These are phyloP conservation scores for Gila robusta DNA, from an alignment of 2,797 vertebrate genomes.

Conservation along the genomic window DNA sequence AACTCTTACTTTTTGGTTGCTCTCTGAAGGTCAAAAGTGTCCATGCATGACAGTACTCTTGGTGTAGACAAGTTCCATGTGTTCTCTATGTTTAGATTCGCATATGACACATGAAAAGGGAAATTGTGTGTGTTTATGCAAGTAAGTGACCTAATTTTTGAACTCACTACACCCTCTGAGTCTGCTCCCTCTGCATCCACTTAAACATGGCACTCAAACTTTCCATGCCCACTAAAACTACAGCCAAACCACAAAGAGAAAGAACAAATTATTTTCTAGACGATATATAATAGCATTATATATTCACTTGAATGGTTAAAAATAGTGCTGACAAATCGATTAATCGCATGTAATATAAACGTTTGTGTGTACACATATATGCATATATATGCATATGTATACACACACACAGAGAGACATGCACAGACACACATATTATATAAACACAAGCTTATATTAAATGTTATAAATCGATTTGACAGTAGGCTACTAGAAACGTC, in stretches of 20 bases:
- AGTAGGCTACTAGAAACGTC: neutral
- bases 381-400: too few relatives aligned
- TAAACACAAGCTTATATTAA: too few relatives aligned
- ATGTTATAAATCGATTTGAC: too few relatives aligned
- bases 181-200: constrained; percentile 19
- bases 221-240: constrained; percentile 67
- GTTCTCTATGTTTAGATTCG: neutral
- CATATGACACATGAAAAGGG: neutral
- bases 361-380: too few relatives aligned
- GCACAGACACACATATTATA: too few relatives aligned
- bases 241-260: constrained; percentile 29
- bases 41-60: neutral
- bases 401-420: rapidly evolving
- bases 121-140: constrained; percentile 13
- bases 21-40: neutral
- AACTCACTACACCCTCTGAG: constrained; percentile 2
- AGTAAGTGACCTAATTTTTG: constrained; percentile 15
- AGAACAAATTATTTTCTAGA: neutral
- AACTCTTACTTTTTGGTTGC: neutral
- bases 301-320: neutral
- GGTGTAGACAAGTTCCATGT: neutral
- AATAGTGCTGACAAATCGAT: neutral
- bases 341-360: too few relatives aligned
- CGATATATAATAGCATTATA: neutral
- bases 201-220: constrained; percentile 64